phyloP scores from a whole-genome alignment of 2,113 vertebrate species.

The Elgaria multicarinata region DNA sequence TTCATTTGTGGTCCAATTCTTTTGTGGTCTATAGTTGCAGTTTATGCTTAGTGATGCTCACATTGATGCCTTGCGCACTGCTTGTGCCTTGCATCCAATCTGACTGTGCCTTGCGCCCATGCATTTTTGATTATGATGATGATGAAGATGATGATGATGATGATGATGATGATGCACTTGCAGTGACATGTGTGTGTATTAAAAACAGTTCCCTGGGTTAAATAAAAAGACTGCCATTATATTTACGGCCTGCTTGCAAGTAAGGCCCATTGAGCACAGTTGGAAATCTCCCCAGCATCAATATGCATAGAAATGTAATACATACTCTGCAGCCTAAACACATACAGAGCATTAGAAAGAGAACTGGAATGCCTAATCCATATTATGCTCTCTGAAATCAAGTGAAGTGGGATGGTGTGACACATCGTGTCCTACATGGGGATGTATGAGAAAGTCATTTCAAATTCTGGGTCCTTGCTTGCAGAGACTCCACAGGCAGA shows the following conservation, averaged over 20 bases:
- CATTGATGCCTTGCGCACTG: too few species aligned
- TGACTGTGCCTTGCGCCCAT: not conserved
- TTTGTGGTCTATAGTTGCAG: not conserved
- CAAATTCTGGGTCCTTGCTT: too few species aligned
- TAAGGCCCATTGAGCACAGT: constrained; percentile 2
- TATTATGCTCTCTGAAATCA: not conserved
- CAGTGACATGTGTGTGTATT: not conserved
- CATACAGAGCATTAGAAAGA: not conserved
- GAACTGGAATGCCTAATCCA: not conserved
- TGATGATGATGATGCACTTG: not conserved
- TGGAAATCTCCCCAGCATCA: not conserved
- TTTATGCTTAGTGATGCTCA: not conserved
- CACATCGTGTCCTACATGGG: too few species aligned
- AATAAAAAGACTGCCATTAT: not conserved
- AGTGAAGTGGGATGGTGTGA: not conserved
- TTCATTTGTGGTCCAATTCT: not conserved
- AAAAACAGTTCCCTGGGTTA: not conserved
- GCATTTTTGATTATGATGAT: not conserved
- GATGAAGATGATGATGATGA: too few species aligned
- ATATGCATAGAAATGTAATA: not conserved
- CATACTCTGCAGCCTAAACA: not conserved
- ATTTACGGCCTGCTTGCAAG: not conserved
- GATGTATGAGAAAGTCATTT: too few species aligned
- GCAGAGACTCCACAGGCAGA: too few species aligned
- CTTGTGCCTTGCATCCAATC: not conserved